Conservation (phyloP, 2,888 invertebrate species). For the Pimpla rufipes region DNA sequence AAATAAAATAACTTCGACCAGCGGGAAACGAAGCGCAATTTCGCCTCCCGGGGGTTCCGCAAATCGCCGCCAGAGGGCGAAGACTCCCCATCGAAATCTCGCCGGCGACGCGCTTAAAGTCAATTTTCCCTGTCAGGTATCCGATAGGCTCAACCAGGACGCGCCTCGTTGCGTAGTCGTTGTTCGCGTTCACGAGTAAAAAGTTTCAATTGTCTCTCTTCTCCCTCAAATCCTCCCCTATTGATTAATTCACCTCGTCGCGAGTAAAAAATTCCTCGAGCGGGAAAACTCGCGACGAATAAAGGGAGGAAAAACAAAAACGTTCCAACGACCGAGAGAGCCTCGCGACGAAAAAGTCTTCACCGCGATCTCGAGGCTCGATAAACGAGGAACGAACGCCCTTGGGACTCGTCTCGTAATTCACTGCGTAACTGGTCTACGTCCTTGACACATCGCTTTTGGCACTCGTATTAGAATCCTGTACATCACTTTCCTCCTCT, state of each 20-base stretch:
- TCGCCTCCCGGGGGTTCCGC: background rate
- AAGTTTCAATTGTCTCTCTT: constrained; percentile 5
- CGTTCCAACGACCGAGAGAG: background rate
- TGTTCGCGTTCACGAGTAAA: constrained; percentile 27
- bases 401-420: constrained; percentile 32
- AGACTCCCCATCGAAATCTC: constrained; percentile 2
- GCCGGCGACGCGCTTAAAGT: background rate
- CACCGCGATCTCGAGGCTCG: constrained; percentile 18
- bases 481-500: constrained; percentile 70
- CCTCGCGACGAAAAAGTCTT: constrained; percentile 11
- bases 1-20: background rate
- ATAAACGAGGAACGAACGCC: background rate
- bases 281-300: too few species aligned
- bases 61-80: background rate
- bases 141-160: constrained; percentile 46
- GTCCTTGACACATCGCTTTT: constrained; percentile 79
- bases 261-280: background rate
- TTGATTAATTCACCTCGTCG: background rate
- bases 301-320: background rate
- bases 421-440: constrained; percentile 65
- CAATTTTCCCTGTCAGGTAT: constrained; percentile 24
- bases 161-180: constrained; percentile 39
- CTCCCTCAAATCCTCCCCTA: background rate
- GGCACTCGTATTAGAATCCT: constrained; percentile 79
- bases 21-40: background rate